phyloP scores from a whole-genome alignment of 2,113 vertebrate species.

The Oncorhynchus kisutch region DNA sequence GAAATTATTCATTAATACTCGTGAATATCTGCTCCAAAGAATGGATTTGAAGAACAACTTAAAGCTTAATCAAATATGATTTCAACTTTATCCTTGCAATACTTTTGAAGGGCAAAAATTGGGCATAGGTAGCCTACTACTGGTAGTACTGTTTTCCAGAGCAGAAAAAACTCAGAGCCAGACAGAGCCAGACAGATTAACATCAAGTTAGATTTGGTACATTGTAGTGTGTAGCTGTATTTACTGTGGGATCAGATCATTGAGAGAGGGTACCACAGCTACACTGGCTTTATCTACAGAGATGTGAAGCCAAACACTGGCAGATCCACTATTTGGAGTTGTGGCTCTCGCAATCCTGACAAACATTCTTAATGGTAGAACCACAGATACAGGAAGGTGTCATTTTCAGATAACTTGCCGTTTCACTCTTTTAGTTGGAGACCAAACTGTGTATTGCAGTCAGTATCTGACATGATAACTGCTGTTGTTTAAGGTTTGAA shows the following conservation, averaged over 20 bases:
- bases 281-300: conserved; percentile 2
- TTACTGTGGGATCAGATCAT: conserved; percentile 7
- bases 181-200: neutral
- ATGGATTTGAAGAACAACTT: neutral
- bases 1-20: neutral
- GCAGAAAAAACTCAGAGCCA: neutral
- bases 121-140: neutral
- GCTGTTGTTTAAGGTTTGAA: too few relatives aligned
- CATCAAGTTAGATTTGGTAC: neutral
- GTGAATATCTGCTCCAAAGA: neutral
- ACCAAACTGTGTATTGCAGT: too few relatives aligned
- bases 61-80: too few relatives aligned
- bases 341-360: neutral
- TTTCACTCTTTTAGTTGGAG: too few relatives aligned
- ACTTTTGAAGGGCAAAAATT: conserved; percentile 2
- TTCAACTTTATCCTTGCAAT: neutral
- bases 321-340: neutral
- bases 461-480: too few relatives aligned
- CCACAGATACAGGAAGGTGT: too few relatives aligned
- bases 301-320: neutral
- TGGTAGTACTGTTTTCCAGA: conserved; percentile 1
- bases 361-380: neutral
- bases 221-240: neutral
- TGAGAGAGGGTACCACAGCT: neutral
- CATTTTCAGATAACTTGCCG: too few relatives aligned